phyloP scores from a whole-genome alignment of 2,888 invertebrate species.

The Mallateleia sp. region DNA sequence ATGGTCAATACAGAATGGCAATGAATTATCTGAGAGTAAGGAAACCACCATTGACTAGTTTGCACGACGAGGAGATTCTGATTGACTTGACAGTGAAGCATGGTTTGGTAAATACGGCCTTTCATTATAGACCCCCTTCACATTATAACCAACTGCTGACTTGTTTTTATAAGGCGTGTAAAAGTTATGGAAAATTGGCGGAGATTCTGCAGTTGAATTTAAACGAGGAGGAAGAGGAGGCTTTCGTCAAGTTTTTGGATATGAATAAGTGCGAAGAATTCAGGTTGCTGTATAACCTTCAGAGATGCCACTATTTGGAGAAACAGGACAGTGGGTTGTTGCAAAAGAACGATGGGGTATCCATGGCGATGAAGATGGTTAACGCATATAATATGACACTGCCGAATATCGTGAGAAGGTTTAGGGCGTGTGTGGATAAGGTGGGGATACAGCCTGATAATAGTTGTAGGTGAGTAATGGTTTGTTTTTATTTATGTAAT shows the following conservation, averaged over 20 bases:
- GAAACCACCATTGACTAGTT: conserved; percentile 90
- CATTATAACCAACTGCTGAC: conserved; percentile 86
- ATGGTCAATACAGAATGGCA: conserved; percentile 93
- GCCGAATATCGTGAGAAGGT: conserved; percentile 85
- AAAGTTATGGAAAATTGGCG: conserved; percentile 84
- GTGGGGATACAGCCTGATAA: conserved; percentile 53
- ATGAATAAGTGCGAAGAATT: conserved; percentile 92
- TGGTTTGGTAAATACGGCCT: conserved; percentile 87
- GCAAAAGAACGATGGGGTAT: conserved; percentile 57
- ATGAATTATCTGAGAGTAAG: conserved; percentile 93
- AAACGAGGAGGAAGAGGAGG: conserved; percentile 92
- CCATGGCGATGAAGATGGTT: conserved; percentile 82
- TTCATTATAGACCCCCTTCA: conserved; percentile 86
- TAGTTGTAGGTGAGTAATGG: conserved; percentile 41
- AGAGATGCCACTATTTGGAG: conserved; percentile 90
- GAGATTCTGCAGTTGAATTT: conserved; percentile 92
- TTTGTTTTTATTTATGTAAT: too few relatives aligned
- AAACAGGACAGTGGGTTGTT: conserved; percentile 81
- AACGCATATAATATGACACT: conserved; percentile 86
- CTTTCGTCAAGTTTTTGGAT: conserved; percentile 92
- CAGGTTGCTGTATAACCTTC: conserved; percentile 93
- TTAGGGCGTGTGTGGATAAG: conserved; percentile 70
- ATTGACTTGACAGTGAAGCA: conserved; percentile 86
- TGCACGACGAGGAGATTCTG: conserved; percentile 89
- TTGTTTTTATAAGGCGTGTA: conserved; percentile 87